These are phyloP conservation scores for Drosophila mayaguana DNA, from an alignment of 2,888 invertebrate genomes.

Conservation along the genomic window DNA sequence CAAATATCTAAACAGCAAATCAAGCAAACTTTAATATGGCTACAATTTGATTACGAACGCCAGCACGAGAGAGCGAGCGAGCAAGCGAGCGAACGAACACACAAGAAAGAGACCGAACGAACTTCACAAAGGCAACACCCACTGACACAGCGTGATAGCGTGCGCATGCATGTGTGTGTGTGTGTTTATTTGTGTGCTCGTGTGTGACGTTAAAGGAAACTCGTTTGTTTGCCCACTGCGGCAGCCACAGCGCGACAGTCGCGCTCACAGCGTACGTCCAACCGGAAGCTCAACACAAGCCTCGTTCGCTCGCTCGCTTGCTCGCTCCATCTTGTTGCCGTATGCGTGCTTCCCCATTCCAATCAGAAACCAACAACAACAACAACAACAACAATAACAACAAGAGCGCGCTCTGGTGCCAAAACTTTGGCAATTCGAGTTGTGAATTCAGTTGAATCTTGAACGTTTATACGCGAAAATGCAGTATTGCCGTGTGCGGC, in stretches of 20 bases:
- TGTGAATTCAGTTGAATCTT: constrained; percentile 63
- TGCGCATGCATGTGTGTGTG: constrained; percentile 5
- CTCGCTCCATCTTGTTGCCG: constrained; percentile 43
- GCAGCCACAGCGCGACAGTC: constrained; percentile 57
- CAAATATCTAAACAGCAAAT: constrained; percentile 76
- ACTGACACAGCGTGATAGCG: constrained; percentile 62
- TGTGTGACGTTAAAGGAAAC: constrained; percentile 47
- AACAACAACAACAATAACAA: constrained; percentile 34
- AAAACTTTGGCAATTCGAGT: constrained; percentile 34
- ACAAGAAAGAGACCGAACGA: constrained; percentile 17
- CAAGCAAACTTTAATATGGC: constrained; percentile 80
- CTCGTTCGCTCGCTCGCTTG: constrained; percentile 36
- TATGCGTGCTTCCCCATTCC: constrained; percentile 61
- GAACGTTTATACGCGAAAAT: constrained; percentile 67
- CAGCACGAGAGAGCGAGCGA: constrained; percentile 23
- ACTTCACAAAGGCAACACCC: constrained; percentile 70
- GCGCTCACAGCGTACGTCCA: constrained; percentile 72
- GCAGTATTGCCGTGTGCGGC: constrained; percentile 45
- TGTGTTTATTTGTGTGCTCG: neutral
- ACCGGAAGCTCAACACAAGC: constrained; percentile 72
- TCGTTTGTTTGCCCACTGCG: constrained; percentile 72
- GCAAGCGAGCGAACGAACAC: neutral
- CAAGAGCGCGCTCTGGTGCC: constrained; percentile 16
- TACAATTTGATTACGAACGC: constrained; percentile 65
- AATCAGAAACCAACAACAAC: constrained; percentile 58